Evolutionary conservation across 2,888 invertebrate genomes (phyloP), one percentile per base, ranked within the genome.

Genomic region (Harpagoxenus sublaevis): DNA sequence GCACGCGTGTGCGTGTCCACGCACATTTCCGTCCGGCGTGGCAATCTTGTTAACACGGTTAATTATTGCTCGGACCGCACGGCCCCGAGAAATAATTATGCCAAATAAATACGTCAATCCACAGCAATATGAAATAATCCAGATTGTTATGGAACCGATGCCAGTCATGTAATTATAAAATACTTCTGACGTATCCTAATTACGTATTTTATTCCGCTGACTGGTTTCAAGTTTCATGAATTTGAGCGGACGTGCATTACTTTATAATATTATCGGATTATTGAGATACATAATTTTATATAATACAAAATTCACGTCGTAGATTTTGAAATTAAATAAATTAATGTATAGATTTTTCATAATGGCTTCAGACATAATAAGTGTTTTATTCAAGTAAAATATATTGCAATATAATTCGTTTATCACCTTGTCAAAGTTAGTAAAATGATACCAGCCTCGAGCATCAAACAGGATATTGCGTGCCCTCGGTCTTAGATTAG

Each of bases 1-100:
- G 28, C 51, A 42, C 23, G 55, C 23, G 55, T 39, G 51, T 84
- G 78, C 39, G 48, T 35, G 60, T 74, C 18, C n/a, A 23, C 39
- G 71, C 28, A 31, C 18, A 23, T 60, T 23, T 62, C 35, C 73
- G 45, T 31, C 31, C 63, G 45, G 31, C 15, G 23, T 18, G 12
- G 60, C 28, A 23, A 60, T 77, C 60, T 77, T 77, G 83, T 83
- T 78, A 74, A 83, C 55, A 35, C 53, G 60, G 60, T 78, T 83
- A 53, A 83, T 83, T 83, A 66, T 83, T 66, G 78, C 62, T 60
- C 51, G 35, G 23, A 60, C 35, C 66, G 55, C 12, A 42, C 55
- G 35, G 15, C 66, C 28, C 18, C 45, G 57, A 68, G 35, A 70
- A 79, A 68, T 79, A 68, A 79, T 79, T 79, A 79, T 60, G 35